These are phyloP conservation scores for Hydrolagus colliei DNA, from an alignment of 2,797 vertebrate species.

Conservation along the genomic window DNA sequence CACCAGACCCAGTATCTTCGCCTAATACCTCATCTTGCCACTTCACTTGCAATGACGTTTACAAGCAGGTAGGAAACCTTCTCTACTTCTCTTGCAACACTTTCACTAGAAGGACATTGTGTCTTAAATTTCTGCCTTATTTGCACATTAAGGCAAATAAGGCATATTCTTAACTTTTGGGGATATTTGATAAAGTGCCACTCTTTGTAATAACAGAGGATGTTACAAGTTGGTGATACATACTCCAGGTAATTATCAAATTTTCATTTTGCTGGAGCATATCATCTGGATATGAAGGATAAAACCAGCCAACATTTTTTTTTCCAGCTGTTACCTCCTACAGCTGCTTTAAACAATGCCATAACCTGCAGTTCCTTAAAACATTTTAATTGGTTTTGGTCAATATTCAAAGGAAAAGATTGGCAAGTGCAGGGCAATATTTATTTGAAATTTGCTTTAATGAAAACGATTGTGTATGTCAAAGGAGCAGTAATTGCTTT, in stretches of 20 bases:
- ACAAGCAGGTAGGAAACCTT: conserved; percentile 44
- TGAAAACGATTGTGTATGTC: too few species aligned
- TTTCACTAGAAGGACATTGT: too few species aligned
- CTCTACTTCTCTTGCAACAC: neutral
- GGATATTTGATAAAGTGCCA: too few species aligned
- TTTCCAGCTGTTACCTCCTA: neutral
- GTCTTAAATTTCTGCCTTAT: too few species aligned
- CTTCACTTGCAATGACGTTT: conserved; percentile 47
- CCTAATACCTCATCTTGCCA: conserved; percentile 51
- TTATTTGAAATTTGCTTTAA: neutral
- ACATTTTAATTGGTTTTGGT: neutral
- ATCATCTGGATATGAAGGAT: neutral
- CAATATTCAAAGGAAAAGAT: neutral
- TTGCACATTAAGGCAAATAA: too few species aligned
- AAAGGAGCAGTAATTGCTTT: too few species aligned
- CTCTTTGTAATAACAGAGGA: too few species aligned
- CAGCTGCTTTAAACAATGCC: neutral
- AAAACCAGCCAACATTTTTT: too few species aligned
- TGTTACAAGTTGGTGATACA: neutral
- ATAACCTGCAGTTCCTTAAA: neutral
- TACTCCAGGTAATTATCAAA: neutral
- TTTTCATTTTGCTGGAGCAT: neutral
- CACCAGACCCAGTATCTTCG: conserved; percentile 49
- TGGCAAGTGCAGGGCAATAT: neutral
- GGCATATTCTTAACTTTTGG: too few species aligned